These are phyloP conservation scores for Psittacus erithacus DNA, from an alignment of 2,113 vertebrate genomes.

Conservation along the genomic window DNA sequence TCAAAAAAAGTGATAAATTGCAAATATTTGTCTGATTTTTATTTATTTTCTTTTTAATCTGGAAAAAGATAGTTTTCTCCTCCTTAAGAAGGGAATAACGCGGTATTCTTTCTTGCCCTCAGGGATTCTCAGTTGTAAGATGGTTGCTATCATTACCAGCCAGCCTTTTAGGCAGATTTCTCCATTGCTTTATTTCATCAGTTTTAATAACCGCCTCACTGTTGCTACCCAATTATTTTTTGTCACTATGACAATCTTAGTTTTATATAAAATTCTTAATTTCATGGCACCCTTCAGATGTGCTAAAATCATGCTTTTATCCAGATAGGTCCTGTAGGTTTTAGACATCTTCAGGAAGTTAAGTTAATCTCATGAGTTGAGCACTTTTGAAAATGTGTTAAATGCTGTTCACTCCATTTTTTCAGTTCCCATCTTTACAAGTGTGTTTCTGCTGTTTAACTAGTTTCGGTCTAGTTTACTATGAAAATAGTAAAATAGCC, in stretches of 20 bases:
- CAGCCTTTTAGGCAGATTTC: not conserved
- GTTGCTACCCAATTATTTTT: constrained; percentile 9
- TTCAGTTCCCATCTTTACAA: not conserved
- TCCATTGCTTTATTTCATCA: not conserved
- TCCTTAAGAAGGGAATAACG: not conserved
- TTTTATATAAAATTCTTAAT: constrained; percentile 15
- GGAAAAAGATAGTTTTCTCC: not conserved
- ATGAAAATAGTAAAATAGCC: not conserved
- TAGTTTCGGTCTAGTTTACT: not conserved
- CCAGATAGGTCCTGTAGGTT: not conserved
- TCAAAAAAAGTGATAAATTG: not conserved
- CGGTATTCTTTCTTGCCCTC: not conserved
- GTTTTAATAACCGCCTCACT: not conserved
- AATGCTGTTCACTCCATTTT: not conserved
- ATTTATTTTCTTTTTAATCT: not conserved
- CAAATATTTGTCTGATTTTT: not conserved
- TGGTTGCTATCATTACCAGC: not conserved
- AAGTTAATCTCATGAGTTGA: not conserved
- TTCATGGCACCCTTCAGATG: not conserved
- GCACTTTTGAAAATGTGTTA: not conserved
- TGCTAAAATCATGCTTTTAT: not conserved
- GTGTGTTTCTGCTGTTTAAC: not conserved
- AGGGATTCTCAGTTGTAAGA: not conserved
- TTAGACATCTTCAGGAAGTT: not conserved
- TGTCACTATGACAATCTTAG: not conserved